phyloP scores from a whole-genome alignment of 2,113 vertebrate genomes.

The Stigmatopora argus region DNA sequence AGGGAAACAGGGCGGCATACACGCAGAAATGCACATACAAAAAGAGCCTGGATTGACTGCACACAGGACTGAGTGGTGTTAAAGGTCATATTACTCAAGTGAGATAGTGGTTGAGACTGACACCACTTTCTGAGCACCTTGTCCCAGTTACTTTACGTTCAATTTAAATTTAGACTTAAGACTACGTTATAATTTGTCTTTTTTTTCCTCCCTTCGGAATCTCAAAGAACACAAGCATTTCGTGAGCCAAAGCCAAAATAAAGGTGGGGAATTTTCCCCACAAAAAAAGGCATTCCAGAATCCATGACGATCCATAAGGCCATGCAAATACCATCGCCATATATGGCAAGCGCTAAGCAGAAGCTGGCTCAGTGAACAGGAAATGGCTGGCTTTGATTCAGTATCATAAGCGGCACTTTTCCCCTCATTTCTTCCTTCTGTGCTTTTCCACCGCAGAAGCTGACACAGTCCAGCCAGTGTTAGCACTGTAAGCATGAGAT shows the following conservation, averaged over 20 bases:
- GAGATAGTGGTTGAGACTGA: neutral
- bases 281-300: constrained; percentile 61
- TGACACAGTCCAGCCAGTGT: constrained; percentile 43
- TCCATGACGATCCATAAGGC: constrained; percentile 61
- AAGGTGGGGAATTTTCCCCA: constrained; percentile 40
- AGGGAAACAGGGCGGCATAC: constrained; percentile 20
- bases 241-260: constrained; percentile 13
- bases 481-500: constrained; percentile 17
- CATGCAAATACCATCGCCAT: constrained; percentile 80
- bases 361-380: constrained; percentile 62
- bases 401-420: constrained; percentile 67
- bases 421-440: constrained; percentile 46
- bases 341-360: constrained; percentile 70
- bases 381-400: constrained; percentile 78
- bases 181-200: neutral
- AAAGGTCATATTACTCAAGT: neutral
- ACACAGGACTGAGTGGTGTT: neutral
- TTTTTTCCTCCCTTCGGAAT: neutral
- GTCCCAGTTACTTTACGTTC: neutral
- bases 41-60: constrained; percentile 19
- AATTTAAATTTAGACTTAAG: neutral
- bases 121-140: constrained; percentile 4
- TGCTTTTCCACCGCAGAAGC: constrained; percentile 41
- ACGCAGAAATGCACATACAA: neutral
- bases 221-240: neutral